A percentile compares a stretch with the other conserved stretches of the same genome.
phyloP scores from a whole-genome alignment of 2,113 vertebrate species.

The Mesocricetus auratus region DNA sequence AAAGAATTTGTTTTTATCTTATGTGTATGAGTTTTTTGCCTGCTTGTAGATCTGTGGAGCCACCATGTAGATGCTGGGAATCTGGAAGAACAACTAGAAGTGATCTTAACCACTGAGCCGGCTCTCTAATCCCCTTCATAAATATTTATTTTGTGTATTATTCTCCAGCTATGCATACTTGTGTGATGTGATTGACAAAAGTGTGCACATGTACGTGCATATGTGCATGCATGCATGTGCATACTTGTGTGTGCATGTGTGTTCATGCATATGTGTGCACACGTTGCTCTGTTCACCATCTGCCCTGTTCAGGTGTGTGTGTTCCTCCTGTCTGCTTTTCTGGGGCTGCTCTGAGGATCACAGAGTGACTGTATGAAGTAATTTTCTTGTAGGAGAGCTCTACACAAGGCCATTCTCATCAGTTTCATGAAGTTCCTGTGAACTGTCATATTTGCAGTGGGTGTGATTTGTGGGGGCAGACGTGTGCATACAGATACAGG shows the following conservation, averaged over 20 bases:
- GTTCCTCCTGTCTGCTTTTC: neutral
- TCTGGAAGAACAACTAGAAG: neutral
- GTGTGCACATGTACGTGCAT: neutral
- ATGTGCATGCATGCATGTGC: neutral
- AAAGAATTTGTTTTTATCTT: too few species aligned
- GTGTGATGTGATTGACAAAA: neutral
- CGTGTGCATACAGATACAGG: neutral
- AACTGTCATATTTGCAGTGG: neutral
- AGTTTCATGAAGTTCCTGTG: neutral
- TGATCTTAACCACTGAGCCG: neutral
- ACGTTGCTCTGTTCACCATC: too few species aligned
- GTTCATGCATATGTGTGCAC: too few species aligned
- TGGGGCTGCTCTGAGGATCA: neutral
- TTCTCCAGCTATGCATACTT: neutral
- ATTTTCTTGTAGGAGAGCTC: neutral
- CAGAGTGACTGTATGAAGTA: neutral
- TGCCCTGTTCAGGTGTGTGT: accelerated
- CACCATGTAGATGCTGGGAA: neutral
- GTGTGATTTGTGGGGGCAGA: neutral
- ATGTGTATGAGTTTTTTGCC: too few species aligned
- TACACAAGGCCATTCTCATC: neutral
- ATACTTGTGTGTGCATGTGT: neutral
- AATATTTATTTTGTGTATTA: neutral
- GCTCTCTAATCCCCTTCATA: too few species aligned
- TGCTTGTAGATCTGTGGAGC: neutral